Evolutionary conservation across 2,797 vertebrate genomes (phyloP).

Genomic region (Brachymystax lenok): DNA sequence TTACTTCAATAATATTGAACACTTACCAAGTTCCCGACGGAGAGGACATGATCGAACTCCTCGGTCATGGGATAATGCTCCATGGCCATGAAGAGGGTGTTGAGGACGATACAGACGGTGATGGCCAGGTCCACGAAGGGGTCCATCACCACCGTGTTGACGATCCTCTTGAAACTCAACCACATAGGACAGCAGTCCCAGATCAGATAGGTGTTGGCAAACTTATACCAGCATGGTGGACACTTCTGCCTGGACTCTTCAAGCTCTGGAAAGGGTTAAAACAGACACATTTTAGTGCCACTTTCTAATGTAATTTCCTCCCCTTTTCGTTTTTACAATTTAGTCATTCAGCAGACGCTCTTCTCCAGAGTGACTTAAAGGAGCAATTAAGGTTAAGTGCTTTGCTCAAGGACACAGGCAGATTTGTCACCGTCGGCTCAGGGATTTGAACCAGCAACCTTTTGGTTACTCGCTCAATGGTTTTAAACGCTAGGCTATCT

Average conservation of each 20-base stretch:
- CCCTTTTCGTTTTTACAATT: rapidly evolving
- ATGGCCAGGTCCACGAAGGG: constrained; percentile 96
- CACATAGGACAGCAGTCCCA: constrained; percentile 93
- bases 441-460: too few relatives aligned
- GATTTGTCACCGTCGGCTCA: too few relatives aligned
- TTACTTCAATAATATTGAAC: not conserved
- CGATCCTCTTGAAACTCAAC: constrained; percentile 90
- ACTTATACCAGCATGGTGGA: constrained; percentile 96
- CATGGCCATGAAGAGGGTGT: constrained; percentile 98
- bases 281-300: not conserved
- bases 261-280: constrained; percentile 77
- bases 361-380: too few relatives aligned
- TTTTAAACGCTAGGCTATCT: too few relatives aligned
- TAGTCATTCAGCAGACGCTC: too few relatives aligned
- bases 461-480: too few relatives aligned
- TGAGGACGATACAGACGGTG: constrained; percentile 97
- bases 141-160: constrained; percentile 93
- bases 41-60: constrained; percentile 86
- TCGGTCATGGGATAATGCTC: constrained; percentile 95
- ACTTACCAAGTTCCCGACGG: constrained; percentile 88
- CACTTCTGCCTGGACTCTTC: constrained; percentile 98
- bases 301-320: not conserved
- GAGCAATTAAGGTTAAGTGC: too few relatives aligned
- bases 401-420: too few relatives aligned
- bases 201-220: constrained; percentile 93